A percentile compares a stretch with the other conserved stretches of the same genome.
These are phyloP conservation scores for Botia kubotai DNA, from an alignment of 2,797 vertebrate genomes.

Conservation along the genomic window DNA sequence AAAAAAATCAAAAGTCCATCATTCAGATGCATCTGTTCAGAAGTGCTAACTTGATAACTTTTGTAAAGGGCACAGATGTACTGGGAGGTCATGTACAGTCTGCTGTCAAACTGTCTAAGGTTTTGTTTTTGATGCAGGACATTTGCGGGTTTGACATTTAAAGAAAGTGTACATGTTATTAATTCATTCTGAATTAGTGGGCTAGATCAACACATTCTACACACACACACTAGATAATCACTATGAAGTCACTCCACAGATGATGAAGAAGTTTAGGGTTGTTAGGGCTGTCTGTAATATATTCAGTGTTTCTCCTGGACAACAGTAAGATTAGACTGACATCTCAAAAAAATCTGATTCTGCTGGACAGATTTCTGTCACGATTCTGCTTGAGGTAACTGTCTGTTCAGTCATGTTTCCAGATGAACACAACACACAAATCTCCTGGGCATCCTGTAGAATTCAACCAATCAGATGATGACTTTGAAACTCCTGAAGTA, in stretches of 20 bases:
- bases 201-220: neutral
- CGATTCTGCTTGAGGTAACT: too few relatives aligned
- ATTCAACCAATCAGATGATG: too few relatives aligned
- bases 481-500: too few relatives aligned
- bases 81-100: neutral
- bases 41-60: neutral
- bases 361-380: too few relatives aligned
- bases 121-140: neutral
- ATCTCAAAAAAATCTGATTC: too few relatives aligned
- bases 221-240: neutral
- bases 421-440: too few relatives aligned
- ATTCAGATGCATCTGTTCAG: neutral
- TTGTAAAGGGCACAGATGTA: neutral
- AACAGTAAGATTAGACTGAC: neutral
- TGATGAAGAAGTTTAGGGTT: neutral
- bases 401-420: too few relatives aligned
- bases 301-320: neutral
- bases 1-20: neutral
- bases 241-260: neutral
- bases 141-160: neutral
- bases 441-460: too few relatives aligned
- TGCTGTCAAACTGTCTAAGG: too few relatives aligned
- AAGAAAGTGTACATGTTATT: too few relatives aligned
- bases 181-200: constrained; percentile 3
- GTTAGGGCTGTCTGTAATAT: neutral